phyloP scores from a whole-genome alignment of 2,113 vertebrate genomes.

The Eptatretus burgeri region DNA sequence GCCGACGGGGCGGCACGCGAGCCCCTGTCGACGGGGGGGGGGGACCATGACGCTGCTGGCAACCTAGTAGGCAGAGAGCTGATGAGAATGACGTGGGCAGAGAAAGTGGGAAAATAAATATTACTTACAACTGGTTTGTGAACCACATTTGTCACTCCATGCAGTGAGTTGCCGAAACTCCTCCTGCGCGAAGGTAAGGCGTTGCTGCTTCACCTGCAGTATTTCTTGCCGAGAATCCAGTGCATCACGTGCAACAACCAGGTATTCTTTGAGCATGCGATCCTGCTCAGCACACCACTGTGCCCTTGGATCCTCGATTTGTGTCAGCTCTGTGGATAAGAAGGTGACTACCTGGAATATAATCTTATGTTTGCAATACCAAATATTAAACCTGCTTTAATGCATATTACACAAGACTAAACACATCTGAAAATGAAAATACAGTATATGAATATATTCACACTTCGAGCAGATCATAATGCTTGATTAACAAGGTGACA shows the following conservation, averaged over 20 bases:
- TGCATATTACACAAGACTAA: too few species aligned
- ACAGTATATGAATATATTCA: too few species aligned
- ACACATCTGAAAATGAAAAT: too few species aligned
- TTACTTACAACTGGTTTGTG: conserved; percentile 74
- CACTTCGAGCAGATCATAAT: too few species aligned
- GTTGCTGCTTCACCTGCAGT: conserved; percentile 81
- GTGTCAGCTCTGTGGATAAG: conserved; percentile 36
- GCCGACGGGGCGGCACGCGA: too few species aligned
- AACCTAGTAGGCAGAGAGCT: too few species aligned
- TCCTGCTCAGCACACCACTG: conserved; percentile 87
- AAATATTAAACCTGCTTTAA: too few species aligned
- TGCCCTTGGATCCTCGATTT: conserved; percentile 76
- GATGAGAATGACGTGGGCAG: background rate
- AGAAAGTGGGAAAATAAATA: background rate
- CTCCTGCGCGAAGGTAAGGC: conserved; percentile 63
- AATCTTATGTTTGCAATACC: too few species aligned
- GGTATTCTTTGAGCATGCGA: conserved; percentile 75
- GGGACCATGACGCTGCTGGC: too few species aligned
- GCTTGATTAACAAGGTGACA: too few species aligned
- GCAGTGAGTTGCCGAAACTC: conserved; percentile 64
- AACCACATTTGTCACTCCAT: conserved; percentile 67
- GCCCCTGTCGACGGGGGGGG: too few species aligned
- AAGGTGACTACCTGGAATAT: background rate
- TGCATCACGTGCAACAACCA: conserved; percentile 57
- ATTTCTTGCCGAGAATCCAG: conserved; percentile 77